Conservation (phyloP, 2,888 invertebrate species). For the Thumatha senex region DNA sequence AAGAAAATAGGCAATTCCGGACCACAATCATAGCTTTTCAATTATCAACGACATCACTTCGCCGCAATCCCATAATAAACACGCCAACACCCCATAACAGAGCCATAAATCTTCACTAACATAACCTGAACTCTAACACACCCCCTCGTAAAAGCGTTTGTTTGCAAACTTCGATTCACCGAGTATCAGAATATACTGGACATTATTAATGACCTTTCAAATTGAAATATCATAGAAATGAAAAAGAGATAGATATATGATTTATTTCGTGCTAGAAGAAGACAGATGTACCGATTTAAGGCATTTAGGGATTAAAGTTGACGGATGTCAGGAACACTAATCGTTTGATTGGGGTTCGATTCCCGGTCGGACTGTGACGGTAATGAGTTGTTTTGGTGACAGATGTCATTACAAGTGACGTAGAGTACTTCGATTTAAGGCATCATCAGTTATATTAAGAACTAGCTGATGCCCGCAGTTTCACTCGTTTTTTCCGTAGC, state of each 20-base stretch:
- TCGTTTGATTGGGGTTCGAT: conserved; percentile 50
- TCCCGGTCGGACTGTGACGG: conserved; percentile 47
- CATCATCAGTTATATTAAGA: neutral
- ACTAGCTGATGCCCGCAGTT: too few species aligned
- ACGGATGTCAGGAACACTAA: conserved; percentile 57
- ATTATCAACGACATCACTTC: conserved; percentile 32
- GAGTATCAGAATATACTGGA: conserved; percentile 20
- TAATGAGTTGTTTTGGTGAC: conserved; percentile 72
- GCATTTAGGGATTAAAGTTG: conserved; percentile 56
- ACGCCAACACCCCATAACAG: conserved; percentile 25
- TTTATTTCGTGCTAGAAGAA: conserved; percentile 21
- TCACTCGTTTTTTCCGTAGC: too few species aligned
- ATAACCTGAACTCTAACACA: conserved; percentile 15
- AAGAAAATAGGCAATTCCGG: conserved; percentile 38
- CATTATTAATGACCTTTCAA: conserved; percentile 47
- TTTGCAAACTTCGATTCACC: conserved; percentile 19
- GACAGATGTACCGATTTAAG: conserved; percentile 43
- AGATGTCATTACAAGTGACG: conserved; percentile 57
- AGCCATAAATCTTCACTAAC: conserved; percentile 18
- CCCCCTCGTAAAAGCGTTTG: conserved; percentile 18
- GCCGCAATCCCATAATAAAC: conserved; percentile 19
- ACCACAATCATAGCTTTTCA: conserved; percentile 36
- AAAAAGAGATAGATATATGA: conserved; percentile 45
- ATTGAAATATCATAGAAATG: conserved; percentile 50
- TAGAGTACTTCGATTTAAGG: conserved; percentile 16